A percentile compares a stretch with the other conserved stretches of the same genome.
phyloP scores from a whole-genome alignment of 2,888 invertebrate genomes.

The Augiades crinisus region DNA sequence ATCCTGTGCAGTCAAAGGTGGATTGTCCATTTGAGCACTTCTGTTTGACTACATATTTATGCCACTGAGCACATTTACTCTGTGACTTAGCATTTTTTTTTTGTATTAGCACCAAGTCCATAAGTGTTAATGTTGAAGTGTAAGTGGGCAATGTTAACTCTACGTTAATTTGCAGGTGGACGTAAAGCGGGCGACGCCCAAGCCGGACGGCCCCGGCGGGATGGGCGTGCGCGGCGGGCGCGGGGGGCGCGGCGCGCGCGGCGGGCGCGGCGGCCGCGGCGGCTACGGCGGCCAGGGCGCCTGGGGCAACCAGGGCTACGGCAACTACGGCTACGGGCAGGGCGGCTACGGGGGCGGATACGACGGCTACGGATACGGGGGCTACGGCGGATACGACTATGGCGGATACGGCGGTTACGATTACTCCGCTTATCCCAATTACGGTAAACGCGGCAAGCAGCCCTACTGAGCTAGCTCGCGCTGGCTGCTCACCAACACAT shows the following conservation, averaged over 20 bases:
- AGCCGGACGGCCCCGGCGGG: conserved; percentile 89
- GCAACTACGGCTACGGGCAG: conserved; percentile 87
- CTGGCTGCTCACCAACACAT: conserved; percentile 76
- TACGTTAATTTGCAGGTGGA: conserved; percentile 87
- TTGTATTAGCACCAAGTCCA: too few relatives aligned
- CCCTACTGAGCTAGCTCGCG: conserved; percentile 65
- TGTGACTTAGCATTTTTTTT: too few relatives aligned
- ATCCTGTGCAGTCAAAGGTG: too few relatives aligned
- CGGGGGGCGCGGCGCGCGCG: conserved; percentile 84
- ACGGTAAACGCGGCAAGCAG: conserved; percentile 86
- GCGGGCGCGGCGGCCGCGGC: conserved; percentile 86
- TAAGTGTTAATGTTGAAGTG: too few relatives aligned
- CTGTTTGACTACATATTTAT: too few relatives aligned
- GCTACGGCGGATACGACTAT: conserved; percentile 87
- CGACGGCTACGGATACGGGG: conserved; percentile 87
- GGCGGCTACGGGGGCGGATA: conserved; percentile 87
- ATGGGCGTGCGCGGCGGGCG: conserved; percentile 84
- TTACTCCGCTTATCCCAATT: conserved; percentile 91
- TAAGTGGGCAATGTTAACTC: too few relatives aligned
- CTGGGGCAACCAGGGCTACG: conserved; percentile 85
- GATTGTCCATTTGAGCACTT: too few relatives aligned
- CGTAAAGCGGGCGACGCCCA: conserved; percentile 97
- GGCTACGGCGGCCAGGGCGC: conserved; percentile 84
- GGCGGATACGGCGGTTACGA: conserved; percentile 90
- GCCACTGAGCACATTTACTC: too few relatives aligned